Base-by-base conservation (phyloP, 2,888 invertebrate genomes). In the Agrotis puta region DNA sequence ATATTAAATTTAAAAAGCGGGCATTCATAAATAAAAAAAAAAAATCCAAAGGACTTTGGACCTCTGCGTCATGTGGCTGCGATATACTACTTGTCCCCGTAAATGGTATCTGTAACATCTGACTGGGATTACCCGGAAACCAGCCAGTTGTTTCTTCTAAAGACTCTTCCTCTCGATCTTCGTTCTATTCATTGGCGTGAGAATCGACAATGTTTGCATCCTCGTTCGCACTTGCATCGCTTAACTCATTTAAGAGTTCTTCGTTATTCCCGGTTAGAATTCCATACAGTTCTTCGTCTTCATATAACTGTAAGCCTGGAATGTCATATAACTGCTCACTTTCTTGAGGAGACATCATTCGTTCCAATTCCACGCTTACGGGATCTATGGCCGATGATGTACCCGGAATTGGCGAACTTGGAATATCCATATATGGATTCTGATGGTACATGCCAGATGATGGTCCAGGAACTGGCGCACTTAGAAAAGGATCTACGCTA, bases 41-140 rank as follows among this genome's bases (percentile, higher is more conserved):
- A 77, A 56, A 71, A 67, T 72, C 67, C 64, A 83, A 75, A 64
- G 76, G 77, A 74, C 51, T 77, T 75, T 75, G 77, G 61, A 63
- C 75, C 59, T 71, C 57, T 73, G 70, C 69, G 66, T 83, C 58
- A 81, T 79, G 74, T 64, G 81, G 83, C 69, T 64, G 83, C 75
- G 81, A 77, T 71, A 81, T 74, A 68, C 81, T 77, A 64, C 74
- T 71, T 76, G 77, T 75, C 65, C 79, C 81, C 70, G 77, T 79
- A 79, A 77, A 83, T 68, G 77, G 64, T 66, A 83, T 74, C 56
- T 79, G 57, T 27, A 66, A 62, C 77, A 81, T 79, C 65, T 67
- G 73, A 54, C 70, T 74, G 70, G 81, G 77, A 71, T 83, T 83
- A 68, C 82, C 75, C 66, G 72, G 70, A 70, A 64, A 68, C 82